Conservation (phyloP, 2,888 invertebrate genomes). For the Candidula unifasciata region DNA sequence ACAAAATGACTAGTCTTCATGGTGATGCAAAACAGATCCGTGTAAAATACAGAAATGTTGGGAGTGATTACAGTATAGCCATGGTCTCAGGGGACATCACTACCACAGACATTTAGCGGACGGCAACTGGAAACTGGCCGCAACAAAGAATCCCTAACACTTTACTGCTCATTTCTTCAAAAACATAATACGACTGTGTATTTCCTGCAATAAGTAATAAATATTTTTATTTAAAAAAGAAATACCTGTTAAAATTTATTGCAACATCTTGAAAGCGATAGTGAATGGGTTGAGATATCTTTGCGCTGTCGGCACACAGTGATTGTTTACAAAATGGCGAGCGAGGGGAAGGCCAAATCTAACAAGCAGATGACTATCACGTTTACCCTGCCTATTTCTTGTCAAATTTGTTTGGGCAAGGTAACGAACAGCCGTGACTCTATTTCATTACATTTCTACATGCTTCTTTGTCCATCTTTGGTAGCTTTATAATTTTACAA, state of each 20-base stretch:
- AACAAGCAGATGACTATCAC: conserved; percentile 66
- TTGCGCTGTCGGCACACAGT: not conserved
- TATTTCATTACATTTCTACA: too few relatives aligned
- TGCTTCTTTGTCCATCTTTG: too few relatives aligned
- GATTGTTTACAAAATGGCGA: conserved; percentile 63
- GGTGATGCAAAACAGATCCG: not conserved
- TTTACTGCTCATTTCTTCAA: too few relatives aligned
- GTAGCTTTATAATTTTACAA: too few relatives aligned
- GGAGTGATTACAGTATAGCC: too few relatives aligned
- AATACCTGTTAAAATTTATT: too few relatives aligned
- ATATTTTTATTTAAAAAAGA: too few relatives aligned
- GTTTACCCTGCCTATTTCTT: conserved; percentile 75
- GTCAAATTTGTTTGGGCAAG: conserved; percentile 77
- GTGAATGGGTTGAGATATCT: not conserved
- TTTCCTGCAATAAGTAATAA: too few relatives aligned
- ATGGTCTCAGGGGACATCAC: not conserved
- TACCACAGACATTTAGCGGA: not conserved
- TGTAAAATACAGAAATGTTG: too few relatives aligned
- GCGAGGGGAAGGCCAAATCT: conserved; percentile 63
- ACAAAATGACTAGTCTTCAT: conserved; percentile 38
- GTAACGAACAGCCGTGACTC: conserved; percentile 53
- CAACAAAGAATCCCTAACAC: not conserved
- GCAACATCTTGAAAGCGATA: too few relatives aligned
- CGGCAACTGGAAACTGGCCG: not conserved
- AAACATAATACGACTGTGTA: too few relatives aligned